Percentiles rank a stretch among this genome's conserved stretches.
phyloP scores from a whole-genome alignment of 2,797 vertebrate genomes.

The Tachyglossus aculeatus region DNA sequence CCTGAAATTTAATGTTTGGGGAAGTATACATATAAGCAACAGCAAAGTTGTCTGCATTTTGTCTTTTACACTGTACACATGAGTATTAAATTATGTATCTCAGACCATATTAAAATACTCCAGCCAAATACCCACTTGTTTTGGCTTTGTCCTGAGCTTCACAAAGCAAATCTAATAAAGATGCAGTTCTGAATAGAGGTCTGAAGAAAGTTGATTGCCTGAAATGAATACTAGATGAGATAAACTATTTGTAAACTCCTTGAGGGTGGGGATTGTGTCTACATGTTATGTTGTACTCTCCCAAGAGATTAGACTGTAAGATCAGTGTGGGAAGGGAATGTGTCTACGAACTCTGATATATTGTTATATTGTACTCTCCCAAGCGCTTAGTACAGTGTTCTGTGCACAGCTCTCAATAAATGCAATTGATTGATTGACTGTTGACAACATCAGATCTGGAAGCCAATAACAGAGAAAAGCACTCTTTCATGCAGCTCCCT shows the following conservation, averaged over 20 bases:
- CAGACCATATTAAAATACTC: background rate
- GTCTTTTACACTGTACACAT: background rate
- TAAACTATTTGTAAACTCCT: too few relatives aligned
- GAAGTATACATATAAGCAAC: conserved; percentile 9
- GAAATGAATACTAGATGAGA: too few relatives aligned
- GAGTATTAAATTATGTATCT: background rate
- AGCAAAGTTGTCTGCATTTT: background rate
- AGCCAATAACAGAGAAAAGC: background rate
- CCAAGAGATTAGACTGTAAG: too few relatives aligned
- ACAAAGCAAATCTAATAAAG: conserved; percentile 13
- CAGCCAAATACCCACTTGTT: background rate
- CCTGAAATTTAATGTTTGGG: conserved; percentile 20
- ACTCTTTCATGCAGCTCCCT: background rate
- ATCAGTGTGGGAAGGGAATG: too few relatives aligned
- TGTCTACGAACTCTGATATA: too few relatives aligned
- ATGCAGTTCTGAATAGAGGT: background rate
- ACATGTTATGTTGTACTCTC: too few relatives aligned
- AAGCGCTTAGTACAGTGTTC: too few relatives aligned
- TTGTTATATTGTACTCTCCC: too few relatives aligned
- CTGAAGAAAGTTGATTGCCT: too few relatives aligned
- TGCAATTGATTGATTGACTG: background rate
- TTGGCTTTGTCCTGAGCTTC: conserved; percentile 8
- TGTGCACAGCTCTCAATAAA: background rate
- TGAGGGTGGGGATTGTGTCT: too few relatives aligned
- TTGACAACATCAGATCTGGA: background rate